Evolutionary conservation across 2,888 invertebrate species (phyloP).

Genomic region (Plebejus argus): DNA sequence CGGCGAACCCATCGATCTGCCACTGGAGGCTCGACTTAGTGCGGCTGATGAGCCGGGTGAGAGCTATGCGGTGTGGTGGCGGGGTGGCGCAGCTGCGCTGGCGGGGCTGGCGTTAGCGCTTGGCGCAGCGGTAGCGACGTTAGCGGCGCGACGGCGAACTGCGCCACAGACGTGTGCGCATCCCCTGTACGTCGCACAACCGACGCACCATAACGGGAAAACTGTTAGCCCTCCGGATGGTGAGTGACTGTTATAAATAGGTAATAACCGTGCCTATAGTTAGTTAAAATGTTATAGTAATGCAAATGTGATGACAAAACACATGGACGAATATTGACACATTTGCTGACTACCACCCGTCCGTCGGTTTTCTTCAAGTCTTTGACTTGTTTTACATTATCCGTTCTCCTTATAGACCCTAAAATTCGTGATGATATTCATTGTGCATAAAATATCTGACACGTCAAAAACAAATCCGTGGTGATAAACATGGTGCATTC

Average conservation of each 20-base stretch:
- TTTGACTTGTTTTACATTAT: too few relatives aligned
- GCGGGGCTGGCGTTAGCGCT: conserved; percentile 48
- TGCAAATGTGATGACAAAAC: too few relatives aligned
- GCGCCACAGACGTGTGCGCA: conserved; percentile 43
- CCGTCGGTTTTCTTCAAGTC: too few relatives aligned
- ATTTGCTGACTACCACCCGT: too few relatives aligned
- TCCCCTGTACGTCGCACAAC: conserved; percentile 58
- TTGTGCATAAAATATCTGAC: too few relatives aligned
- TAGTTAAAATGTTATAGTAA: too few relatives aligned
- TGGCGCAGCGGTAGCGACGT: conserved; percentile 47
- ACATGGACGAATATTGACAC: too few relatives aligned
- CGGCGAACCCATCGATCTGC: conserved; percentile 57
- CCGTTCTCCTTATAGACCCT: too few relatives aligned
- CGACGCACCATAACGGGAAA: conserved; percentile 56
- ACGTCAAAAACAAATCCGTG: too few relatives aligned
- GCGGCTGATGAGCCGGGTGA: conserved; percentile 43
- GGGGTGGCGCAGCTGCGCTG: conserved; percentile 42
- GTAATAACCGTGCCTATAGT: too few relatives aligned
- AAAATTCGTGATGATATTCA: too few relatives aligned
- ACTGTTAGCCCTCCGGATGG: conserved; percentile 54
- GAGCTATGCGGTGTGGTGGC: conserved; percentile 42
- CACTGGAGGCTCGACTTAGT: conserved; percentile 42
- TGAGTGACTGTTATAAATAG: conserved; percentile 37
- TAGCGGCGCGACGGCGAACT: conserved; percentile 49
- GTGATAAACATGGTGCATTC: too few relatives aligned